Base-by-base conservation (phyloP, 2,113 vertebrate genomes). In the Chitala chitala region DNA sequence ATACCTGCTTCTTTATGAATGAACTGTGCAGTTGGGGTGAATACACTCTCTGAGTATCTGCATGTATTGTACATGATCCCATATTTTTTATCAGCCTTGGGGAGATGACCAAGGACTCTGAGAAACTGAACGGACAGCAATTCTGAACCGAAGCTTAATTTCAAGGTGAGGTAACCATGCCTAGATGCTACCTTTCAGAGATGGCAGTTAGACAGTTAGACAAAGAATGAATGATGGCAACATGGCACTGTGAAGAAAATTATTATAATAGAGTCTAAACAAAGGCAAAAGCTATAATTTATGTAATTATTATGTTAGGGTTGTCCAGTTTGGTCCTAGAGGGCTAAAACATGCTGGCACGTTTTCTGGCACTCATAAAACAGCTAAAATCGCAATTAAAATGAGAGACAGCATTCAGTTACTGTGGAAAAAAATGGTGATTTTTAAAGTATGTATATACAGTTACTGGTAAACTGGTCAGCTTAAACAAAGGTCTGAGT, bases 281-380 rank as follows among this genome's bases (percentile, higher is more conserved):
- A 51, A 29, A 56, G 51, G 10, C 38, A 31, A 13, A 73, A 46
- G 38, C 24, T 54, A 22, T 58, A 75, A 53, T n/a, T n/a, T n/a
- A n/a, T n/a, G n/a, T n/a, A n/a, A n/a, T 38, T 38, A 61, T 61
- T 17, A 61, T 20, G 38, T 22, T 38, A 33, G 1, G 15, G 33
- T 38, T n/a, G 29, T 63, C 59, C 59, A 38, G 33, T 63, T 36
- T 63, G 59, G 33, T n/a, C 59, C 36, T 63, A 33, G 33, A 63
- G 59, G 64, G 42, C 17, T 6, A 17, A 4, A n/a, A 54, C 13
- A 10, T 59, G 56, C 33, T 3, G 5, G 33, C 10, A 5, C 13
- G 15, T 61, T 54, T 54, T 17, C 17, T n/a, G n/a, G 20, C 48
- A 9, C 29, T 33, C 55, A 26, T 22, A 6, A 58, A 58, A 58